phyloP scores from a whole-genome alignment of 2,888 invertebrate species.

The Latheticus oryzae region DNA sequence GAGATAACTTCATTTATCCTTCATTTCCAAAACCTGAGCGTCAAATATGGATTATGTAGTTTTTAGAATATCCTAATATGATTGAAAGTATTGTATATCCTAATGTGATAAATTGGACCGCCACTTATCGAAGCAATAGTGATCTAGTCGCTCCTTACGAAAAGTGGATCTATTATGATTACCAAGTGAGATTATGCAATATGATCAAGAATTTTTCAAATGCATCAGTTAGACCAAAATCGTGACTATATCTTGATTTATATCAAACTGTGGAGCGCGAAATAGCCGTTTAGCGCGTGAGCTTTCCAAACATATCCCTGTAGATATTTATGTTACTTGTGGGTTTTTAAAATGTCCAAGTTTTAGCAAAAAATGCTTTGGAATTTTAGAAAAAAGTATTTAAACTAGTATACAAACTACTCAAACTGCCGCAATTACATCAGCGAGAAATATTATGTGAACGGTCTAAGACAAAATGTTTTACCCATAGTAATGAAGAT shows the following conservation, averaged over 20 bases:
- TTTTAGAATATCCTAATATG: conserved; percentile 96
- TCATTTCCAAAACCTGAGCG: conserved; percentile 75
- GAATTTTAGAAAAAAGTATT: conserved; percentile 90
- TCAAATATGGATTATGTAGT: conserved; percentile 93
- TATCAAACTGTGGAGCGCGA: conserved; percentile 95
- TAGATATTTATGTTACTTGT: conserved; percentile 91
- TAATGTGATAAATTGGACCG: conserved; percentile 95
- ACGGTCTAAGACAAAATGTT: conserved; percentile 87
- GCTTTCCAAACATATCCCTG: conserved; percentile 83
- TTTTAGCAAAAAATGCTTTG: conserved; percentile 84
- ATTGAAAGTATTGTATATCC: conserved; percentile 77
- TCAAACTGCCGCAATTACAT: conserved; percentile 96
- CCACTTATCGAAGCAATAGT: conserved; percentile 94
- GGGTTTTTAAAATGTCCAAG: conserved; percentile 88
- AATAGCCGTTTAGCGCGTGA: conserved; percentile 88
- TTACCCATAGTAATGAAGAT: conserved; percentile 93
- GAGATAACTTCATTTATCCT: conserved; percentile 83
- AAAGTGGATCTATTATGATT: conserved; percentile 90
- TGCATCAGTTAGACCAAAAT: conserved; percentile 64
- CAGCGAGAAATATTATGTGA: conserved; percentile 97
- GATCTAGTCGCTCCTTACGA: conserved; percentile 97
- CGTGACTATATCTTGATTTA: conserved; percentile 97
- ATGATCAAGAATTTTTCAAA: conserved; percentile 45
- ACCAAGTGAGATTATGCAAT: conserved; percentile 56
- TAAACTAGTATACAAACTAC: conserved; percentile 96